Percentiles rank a stretch among this genome's conserved stretches.
Conservation (phyloP, 2,113 vertebrate genomes). For the Rhynchomys soricoides region DNA sequence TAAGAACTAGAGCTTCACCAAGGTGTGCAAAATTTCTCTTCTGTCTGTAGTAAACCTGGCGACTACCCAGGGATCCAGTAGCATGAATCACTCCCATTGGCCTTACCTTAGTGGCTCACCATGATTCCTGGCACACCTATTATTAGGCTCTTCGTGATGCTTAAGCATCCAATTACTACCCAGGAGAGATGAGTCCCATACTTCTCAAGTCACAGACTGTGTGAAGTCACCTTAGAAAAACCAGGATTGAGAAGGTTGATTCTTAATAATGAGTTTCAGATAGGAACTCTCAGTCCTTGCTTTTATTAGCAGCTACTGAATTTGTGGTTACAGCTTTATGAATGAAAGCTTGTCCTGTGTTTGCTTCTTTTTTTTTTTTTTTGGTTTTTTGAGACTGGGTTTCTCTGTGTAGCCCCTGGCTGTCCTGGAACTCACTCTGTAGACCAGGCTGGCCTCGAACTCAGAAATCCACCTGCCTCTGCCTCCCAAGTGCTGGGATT, state of each 20-base stretch:
- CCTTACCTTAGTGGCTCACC: too few relatives aligned
- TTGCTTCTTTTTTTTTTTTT: neutral
- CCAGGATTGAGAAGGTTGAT: neutral
- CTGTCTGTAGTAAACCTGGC: neutral
- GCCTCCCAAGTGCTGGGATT: too few relatives aligned
- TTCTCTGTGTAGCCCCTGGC: too few relatives aligned
- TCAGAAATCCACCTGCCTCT: too few relatives aligned
- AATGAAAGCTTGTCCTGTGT: neutral
- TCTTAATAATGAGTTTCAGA: neutral
- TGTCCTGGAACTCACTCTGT: too few relatives aligned
- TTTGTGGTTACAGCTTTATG: neutral
- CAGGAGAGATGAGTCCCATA: neutral
- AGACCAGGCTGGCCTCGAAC: too few relatives aligned
- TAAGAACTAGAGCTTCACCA: neutral
- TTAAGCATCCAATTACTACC: accelerated
- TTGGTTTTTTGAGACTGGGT: too few relatives aligned
- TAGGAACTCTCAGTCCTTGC: neutral
- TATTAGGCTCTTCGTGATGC: neutral
- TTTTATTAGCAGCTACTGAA: neutral
- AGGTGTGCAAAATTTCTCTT: neutral
- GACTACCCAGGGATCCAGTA: neutral
- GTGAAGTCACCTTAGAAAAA: neutral
- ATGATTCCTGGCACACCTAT: neutral
- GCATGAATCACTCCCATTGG: neutral
- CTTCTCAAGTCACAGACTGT: accelerated